A percentile compares a stretch with the other conserved stretches of the same genome.
These are phyloP conservation scores for Elaeidobius kamerunicus DNA, from an alignment of 2,888 invertebrate genomes.

Conservation along the genomic window DNA sequence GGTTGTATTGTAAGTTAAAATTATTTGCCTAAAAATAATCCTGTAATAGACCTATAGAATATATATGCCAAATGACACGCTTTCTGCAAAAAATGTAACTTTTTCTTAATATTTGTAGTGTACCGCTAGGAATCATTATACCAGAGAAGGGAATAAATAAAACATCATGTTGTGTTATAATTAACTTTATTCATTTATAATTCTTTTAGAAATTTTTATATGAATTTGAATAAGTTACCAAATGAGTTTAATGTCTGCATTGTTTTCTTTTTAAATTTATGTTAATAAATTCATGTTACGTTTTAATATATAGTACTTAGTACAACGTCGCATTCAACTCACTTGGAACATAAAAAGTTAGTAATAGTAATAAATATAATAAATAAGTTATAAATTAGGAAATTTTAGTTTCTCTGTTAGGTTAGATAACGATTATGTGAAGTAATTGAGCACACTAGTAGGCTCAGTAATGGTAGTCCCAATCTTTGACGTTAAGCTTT, in stretches of 20 bases:
- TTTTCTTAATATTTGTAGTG: neutral
- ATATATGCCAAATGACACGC: neutral
- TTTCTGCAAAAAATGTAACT: neutral
- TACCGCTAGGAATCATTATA: neutral
- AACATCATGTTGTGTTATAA: slow-evolving; percentile 47
- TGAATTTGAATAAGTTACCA: slow-evolving; percentile 42
- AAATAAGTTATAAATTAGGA: slow-evolving; percentile 44
- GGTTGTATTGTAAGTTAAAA: no score
- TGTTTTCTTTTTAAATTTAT: slow-evolving; percentile 22
- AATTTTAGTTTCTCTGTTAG: slow-evolving; percentile 37
- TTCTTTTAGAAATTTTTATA: slow-evolving; percentile 53
- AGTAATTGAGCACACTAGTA: slow-evolving; percentile 41
- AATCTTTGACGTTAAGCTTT: neutral
- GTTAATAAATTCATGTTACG: slow-evolving; percentile 37
- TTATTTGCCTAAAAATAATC: no score
- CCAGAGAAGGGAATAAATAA: neutral
- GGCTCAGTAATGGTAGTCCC: neutral
- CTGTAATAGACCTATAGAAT: neutral
- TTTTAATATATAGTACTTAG: slow-evolving; percentile 33
- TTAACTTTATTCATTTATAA: slow-evolving; percentile 53
- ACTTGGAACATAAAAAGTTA: slow-evolving; percentile 44
- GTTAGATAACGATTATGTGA: slow-evolving; percentile 43
- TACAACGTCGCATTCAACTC: slow-evolving; percentile 40
- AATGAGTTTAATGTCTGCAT: slow-evolving; percentile 45
- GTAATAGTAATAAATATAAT: slow-evolving; percentile 42